Conservation (phyloP, 2,797 vertebrate species). For the Chrysocyon brachyurus region DNA sequence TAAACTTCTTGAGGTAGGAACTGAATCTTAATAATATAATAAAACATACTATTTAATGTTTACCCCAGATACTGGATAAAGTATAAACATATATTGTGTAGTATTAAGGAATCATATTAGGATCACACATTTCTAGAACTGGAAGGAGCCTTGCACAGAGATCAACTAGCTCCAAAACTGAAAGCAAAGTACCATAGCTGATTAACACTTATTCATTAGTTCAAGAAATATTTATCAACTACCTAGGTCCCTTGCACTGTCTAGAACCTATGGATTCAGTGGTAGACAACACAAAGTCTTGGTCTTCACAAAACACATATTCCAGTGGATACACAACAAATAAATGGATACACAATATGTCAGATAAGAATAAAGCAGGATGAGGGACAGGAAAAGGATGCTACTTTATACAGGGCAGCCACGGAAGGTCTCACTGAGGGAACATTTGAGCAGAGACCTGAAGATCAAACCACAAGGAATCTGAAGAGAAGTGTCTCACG, state of each 20-base stretch:
- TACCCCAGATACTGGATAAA: neutral
- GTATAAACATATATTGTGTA: neutral
- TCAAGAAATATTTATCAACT: neutral
- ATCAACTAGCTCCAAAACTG: neutral
- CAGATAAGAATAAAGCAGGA: neutral
- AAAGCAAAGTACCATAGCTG: neutral
- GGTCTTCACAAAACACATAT: neutral
- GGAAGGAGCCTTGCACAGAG: neutral
- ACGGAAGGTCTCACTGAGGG: neutral
- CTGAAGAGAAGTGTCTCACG: neutral
- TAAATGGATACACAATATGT: neutral
- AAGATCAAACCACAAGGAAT: neutral
- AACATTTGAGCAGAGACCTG: neutral
- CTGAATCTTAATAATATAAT: constrained; percentile 10
- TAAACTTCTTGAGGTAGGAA: neutral
- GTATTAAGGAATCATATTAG: neutral
- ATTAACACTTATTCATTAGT: neutral
- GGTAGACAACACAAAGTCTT: neutral
- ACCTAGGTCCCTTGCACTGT: neutral
- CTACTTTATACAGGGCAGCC: neutral
- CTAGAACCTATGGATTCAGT: neutral
- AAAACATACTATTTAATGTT: neutral
- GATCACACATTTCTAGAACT: neutral
- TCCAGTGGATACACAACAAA: neutral
- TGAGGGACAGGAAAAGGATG: neutral